These are phyloP conservation scores for Epinephelus fuscoguttatus DNA, from an alignment of 2,113 vertebrate species.

Conservation along the genomic window DNA sequence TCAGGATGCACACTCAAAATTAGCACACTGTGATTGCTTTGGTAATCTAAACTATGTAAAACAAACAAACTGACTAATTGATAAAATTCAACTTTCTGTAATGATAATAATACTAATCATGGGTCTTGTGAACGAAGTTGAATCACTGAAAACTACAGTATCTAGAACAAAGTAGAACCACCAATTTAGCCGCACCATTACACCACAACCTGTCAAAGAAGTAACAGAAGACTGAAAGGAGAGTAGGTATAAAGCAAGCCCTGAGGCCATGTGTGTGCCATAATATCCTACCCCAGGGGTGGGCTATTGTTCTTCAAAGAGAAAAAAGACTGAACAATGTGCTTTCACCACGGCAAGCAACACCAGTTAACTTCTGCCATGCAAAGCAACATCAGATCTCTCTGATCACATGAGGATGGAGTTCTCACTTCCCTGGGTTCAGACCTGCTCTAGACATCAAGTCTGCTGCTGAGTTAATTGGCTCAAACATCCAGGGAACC, in stretches of 20 bases:
- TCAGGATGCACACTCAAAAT: background rate
- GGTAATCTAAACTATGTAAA: background rate
- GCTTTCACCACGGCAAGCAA: background rate
- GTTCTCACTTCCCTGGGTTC: background rate
- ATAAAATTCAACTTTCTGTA: background rate
- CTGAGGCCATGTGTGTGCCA: conserved; percentile 1
- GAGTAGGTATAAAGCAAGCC: conserved; percentile 6
- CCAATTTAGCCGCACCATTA: background rate
- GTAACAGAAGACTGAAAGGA: background rate
- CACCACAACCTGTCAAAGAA: background rate
- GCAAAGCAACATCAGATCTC: background rate
- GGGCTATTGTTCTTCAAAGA: conserved; percentile 8
- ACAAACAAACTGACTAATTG: background rate
- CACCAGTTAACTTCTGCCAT: background rate
- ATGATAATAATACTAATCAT: background rate
- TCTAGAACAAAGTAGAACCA: background rate
- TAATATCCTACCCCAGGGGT: background rate
- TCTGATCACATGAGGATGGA: conserved; percentile 6
- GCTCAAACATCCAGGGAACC: background rate
- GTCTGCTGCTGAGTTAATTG: background rate
- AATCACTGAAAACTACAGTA: background rate
- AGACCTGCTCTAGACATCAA: background rate
- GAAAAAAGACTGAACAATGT: background rate
- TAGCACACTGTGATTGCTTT: background rate
- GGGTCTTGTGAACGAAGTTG: background rate